Evolutionary conservation across 2,113 vertebrate genomes (phyloP), one percentile per base, ranked within the genome.

Genomic region (Salvelinus namaycush): DNA sequence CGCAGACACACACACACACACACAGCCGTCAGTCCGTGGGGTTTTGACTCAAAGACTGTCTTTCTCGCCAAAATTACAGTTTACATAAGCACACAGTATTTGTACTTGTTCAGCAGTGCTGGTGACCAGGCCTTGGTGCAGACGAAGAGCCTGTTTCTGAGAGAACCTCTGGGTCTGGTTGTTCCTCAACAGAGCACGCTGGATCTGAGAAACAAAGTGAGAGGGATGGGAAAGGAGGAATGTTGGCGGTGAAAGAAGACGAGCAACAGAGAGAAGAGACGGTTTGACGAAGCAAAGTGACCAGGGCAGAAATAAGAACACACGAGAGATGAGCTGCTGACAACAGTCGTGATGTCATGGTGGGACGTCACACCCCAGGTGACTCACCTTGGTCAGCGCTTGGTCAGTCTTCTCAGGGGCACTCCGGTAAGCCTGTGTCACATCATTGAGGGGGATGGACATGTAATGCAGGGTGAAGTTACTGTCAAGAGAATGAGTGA

Each of bases 401-500:
- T 95, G 95, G 71, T 97, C 96, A 0, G 93, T 96, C 89, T 89
- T 95, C 84, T 96, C 96, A 0, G 96, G 96, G 75, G 95, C 89
- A 0, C 92, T 93, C 83, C 96, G 96, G 86, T 96, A 95, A 0
- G 96, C 95, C 76, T 96, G 94, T 2, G 94, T 94, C 88, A 96
- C 93, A 82, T 97, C 96, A 0, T 94, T 93, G 86, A 97, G 93
- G 0, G 96, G 96, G 69, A 97, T 93, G 75, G 96, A 95, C 96
- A 97, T 97, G 89, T 95, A 96, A 70, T 96, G 95, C 77, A 97
- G 90, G 0, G 95, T 97, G 72, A 95, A 96, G 91, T 97, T 97
- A 88, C 96, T 97, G 78, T 49, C 39, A 34, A 70, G 70, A 44
- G 39, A 44, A 44, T 44, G 39, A 44, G 39, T 44, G 2, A 44